These are phyloP conservation scores for Stegastes partitus DNA, from an alignment of 2,113 vertebrate species.

Conservation along the genomic window DNA sequence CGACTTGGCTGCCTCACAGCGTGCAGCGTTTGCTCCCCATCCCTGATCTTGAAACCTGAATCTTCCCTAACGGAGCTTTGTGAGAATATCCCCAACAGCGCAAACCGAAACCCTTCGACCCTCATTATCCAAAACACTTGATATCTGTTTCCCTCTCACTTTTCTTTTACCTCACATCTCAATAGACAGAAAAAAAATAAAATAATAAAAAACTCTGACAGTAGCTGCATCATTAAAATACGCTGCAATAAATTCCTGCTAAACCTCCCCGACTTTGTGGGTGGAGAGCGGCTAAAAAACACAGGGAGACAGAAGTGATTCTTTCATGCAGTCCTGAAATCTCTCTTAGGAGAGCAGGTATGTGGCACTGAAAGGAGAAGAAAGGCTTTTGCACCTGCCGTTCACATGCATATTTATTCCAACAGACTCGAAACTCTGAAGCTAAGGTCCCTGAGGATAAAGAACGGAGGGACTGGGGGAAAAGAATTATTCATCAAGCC, in stretches of 20 bases:
- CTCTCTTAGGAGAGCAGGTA: background rate
- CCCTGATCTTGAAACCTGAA: slow-evolving; percentile 47
- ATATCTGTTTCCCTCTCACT: slow-evolving; percentile 42
- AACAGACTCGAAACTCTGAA: slow-evolving; percentile 20
- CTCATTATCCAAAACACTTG: slow-evolving; percentile 63
- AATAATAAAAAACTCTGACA: slow-evolving; percentile 31
- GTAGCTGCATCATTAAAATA: slow-evolving; percentile 61
- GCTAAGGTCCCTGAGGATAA: background rate
- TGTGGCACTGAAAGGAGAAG: slow-evolving; percentile 25
- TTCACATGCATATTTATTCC: slow-evolving; percentile 27
- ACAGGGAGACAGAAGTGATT: slow-evolving; percentile 17
- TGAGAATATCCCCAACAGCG: slow-evolving; percentile 27
- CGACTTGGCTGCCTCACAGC: no score
- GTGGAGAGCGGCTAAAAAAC: slow-evolving; percentile 42
- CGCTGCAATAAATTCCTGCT: slow-evolving; percentile 7
- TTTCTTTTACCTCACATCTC: slow-evolving; percentile 36
- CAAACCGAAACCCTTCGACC: slow-evolving; percentile 17
- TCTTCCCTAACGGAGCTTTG: slow-evolving; percentile 20
- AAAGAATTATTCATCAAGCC: slow-evolving; percentile 50
- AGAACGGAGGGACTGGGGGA: background rate
- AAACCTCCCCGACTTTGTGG: slow-evolving; percentile 36
- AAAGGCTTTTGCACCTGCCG: slow-evolving; percentile 36
- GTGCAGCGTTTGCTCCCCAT: background rate
- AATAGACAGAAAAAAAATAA: background rate
- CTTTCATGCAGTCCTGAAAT: slow-evolving; percentile 29